Percentiles rank a stretch among this genome's conserved stretches.
phyloP scores from a whole-genome alignment of 1,140 invertebrate genomes.

The Teleopsis dalmanni region DNA sequence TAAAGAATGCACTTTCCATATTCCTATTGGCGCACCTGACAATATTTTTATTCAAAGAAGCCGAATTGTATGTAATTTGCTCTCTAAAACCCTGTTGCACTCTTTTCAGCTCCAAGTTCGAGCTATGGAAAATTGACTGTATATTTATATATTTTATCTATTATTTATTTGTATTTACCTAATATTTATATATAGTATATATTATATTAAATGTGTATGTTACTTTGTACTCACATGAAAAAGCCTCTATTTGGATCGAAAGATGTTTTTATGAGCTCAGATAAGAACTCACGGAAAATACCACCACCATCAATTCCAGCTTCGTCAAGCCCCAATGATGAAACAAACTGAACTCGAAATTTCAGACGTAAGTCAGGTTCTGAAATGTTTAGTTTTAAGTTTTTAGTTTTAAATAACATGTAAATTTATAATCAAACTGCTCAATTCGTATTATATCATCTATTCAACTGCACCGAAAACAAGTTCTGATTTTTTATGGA shows the following conservation, averaged over 20 bases:
- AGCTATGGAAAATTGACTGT: neutral
- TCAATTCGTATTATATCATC: too few species aligned
- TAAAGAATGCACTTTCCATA: too few species aligned
- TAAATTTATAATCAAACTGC: too few species aligned
- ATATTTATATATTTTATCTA: too few species aligned
- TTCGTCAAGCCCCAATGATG: slow-evolving; percentile 83
- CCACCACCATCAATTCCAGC: slow-evolving; percentile 93
- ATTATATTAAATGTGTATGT: neutral
- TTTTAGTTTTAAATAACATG: neutral
- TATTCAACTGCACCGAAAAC: too few species aligned
- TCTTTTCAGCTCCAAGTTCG: neutral
- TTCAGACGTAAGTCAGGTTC: slow-evolving; percentile 80
- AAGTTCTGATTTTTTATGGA: too few species aligned
- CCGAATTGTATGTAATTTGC: too few species aligned
- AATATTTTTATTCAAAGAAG: too few species aligned
- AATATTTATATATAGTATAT: too few species aligned
- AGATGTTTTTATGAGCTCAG: slow-evolving; percentile 84
- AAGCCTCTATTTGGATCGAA: slow-evolving; percentile 96
- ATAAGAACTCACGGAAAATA: slow-evolving; percentile 85
- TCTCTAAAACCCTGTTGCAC: too few species aligned
- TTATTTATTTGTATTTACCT: too few species aligned
- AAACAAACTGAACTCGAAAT: slow-evolving; percentile 83
- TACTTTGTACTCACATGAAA: slow-evolving; percentile 51
- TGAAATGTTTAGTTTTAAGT: slow-evolving; percentile 36
- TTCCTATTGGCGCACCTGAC: too few species aligned